Percentiles rank a stretch among this genome's conserved stretches.
Conservation (phyloP, 2,888 invertebrate species). For the Ernsta delagoae region DNA sequence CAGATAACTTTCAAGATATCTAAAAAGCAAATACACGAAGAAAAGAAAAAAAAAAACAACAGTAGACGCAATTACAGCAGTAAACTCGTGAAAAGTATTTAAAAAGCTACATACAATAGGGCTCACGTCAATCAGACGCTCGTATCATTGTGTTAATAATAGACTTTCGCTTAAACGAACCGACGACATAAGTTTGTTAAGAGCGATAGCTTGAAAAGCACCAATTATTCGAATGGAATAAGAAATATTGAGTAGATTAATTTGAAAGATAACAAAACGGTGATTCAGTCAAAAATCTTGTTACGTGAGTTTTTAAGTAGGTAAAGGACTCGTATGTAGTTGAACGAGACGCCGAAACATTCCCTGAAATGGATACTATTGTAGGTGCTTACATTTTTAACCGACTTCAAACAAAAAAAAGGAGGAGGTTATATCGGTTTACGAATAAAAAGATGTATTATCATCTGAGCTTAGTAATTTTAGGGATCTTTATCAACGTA, state of each 20-base stretch:
- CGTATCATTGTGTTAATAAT: constrained; percentile 12
- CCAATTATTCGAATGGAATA: neutral
- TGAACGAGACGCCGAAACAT: neutral
- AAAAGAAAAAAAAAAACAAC: neutral
- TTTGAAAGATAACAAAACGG: neutral
- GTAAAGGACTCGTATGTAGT: neutral
- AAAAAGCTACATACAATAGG: constrained; percentile 10
- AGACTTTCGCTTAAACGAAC: constrained; percentile 12
- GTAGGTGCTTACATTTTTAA: neutral
- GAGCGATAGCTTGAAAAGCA: neutral
- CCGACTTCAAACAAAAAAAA: neutral
- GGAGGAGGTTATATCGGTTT: too few species aligned
- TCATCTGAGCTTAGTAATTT: neutral
- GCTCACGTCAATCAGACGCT: constrained; percentile 16
- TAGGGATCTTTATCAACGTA: neutral
- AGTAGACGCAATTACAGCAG: neutral
- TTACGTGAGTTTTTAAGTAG: neutral
- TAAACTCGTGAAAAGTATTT: constrained; percentile 11
- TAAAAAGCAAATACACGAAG: neutral
- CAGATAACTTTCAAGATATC: neutral
- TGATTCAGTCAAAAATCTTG: neutral
- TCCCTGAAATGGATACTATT: too few species aligned
- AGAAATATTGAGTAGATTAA: neutral
- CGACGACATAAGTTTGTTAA: neutral
- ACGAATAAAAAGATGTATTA: neutral